These are phyloP conservation scores for Triops longicaudatus DNA, from an alignment of 1,140 invertebrate species.

Conservation along the genomic window DNA sequence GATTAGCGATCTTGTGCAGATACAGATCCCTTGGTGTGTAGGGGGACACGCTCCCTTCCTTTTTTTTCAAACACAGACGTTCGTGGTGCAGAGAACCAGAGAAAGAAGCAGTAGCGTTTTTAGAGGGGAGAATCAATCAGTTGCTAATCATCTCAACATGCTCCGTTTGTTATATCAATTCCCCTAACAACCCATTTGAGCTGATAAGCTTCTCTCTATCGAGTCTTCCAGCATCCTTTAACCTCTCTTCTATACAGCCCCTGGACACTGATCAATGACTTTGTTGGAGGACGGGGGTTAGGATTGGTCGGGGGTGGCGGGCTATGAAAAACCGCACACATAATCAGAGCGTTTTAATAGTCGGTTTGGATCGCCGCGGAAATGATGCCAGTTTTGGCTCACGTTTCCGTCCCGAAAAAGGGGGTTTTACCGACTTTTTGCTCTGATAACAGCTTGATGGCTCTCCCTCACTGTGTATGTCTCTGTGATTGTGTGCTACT, in stretches of 20 bases:
- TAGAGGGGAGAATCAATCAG: not conserved
- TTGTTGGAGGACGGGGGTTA: not conserved
- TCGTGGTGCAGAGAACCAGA: not conserved
- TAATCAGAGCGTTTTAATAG: constrained; percentile 8
- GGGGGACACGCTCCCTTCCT: not conserved
- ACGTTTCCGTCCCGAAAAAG: not conserved
- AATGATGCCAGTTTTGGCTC: constrained; percentile 2
- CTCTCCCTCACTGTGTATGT: not conserved
- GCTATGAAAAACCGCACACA: not conserved
- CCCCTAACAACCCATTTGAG: not conserved
- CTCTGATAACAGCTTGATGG: constrained; percentile 1
- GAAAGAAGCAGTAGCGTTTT: not conserved
- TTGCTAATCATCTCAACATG: not conserved
- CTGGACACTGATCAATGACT: constrained; percentile 11
- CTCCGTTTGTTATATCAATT: constrained; percentile 6
- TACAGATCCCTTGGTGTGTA: not conserved
- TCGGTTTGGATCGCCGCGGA: not conserved
- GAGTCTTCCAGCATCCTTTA: constrained; percentile 14
- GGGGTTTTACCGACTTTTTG: not conserved
- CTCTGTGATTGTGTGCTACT: too few relatives aligned
- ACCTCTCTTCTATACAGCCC: not conserved
- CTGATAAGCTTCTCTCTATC: constrained; percentile 3
- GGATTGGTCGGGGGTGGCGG: too few relatives aligned
- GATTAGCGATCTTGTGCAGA: not conserved
- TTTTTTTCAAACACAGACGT: not conserved